Evolutionary conservation across 2,113 vertebrate species (phyloP).

Genomic region (Cromileptes altivelis): DNA sequence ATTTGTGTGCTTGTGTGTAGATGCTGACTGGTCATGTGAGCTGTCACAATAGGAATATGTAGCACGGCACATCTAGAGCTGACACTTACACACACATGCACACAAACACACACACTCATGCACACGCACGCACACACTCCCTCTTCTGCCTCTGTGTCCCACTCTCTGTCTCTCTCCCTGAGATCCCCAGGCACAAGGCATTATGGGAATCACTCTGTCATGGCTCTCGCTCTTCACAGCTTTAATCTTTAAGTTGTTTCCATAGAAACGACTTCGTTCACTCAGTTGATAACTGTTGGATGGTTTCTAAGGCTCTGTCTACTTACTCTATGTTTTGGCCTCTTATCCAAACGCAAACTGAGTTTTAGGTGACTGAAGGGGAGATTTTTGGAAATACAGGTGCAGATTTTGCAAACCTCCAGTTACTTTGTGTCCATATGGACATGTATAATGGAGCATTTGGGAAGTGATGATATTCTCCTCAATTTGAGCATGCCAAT

Average conservation of each 20-base stretch:
- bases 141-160: constrained; percentile 38
- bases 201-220: constrained; percentile 79
- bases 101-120: not conserved
- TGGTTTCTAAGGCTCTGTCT: constrained; percentile 36
- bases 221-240: constrained; percentile 75
- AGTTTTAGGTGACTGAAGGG: too few relatives aligned
- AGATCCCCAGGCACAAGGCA: constrained; percentile 80
- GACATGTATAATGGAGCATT: too few relatives aligned
- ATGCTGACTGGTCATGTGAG: constrained; percentile 55
- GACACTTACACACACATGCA: constrained; percentile 34
- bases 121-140: constrained; percentile 24
- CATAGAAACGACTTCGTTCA: constrained; percentile 84
- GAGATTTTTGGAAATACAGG: too few relatives aligned
- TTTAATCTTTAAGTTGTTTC: constrained; percentile 88
- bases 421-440: too few relatives aligned
- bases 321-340: too few relatives aligned
- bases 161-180: constrained; percentile 63
- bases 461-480: too few relatives aligned
- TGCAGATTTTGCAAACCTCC: too few relatives aligned
- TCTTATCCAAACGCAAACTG: too few relatives aligned
- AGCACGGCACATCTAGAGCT: constrained; percentile 49
- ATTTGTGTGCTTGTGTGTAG: constrained; percentile 12
- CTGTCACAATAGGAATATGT: constrained; percentile 63
- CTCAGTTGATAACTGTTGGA: constrained; percentile 70
- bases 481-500: too few relatives aligned